Conservation (phyloP, 1,140 invertebrate species). For the Drosophila sp. region DNA sequence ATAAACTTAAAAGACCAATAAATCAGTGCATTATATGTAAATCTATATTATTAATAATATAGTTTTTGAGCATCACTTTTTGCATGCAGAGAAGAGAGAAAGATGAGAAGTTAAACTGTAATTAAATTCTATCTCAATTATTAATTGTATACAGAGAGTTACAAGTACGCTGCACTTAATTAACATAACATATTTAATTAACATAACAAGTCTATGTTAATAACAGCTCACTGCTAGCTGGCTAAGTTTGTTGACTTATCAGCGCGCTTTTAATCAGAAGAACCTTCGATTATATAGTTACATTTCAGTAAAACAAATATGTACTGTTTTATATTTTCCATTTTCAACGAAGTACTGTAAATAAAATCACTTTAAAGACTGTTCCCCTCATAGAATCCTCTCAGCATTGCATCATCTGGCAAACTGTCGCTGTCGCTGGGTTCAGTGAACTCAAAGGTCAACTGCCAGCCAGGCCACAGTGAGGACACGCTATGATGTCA, state of each 20-base stretch:
- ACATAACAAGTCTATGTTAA: background rate
- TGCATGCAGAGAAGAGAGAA: no score
- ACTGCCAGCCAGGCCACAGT: constrained; percentile 24
- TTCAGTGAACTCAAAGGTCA: constrained; percentile 76
- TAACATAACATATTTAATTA: background rate
- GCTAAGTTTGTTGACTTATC: background rate
- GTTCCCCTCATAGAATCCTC: background rate
- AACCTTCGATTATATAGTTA: no score
- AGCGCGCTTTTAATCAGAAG: background rate
- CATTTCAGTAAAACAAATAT: background rate
- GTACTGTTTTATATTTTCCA: no score
- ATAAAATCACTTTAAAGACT: background rate
- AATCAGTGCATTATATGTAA: no score
- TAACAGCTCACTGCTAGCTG: background rate
- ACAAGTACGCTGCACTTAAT: background rate
- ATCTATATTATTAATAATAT: no score
- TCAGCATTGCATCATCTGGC: constrained; percentile 61
- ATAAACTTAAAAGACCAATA: no score
- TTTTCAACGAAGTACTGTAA: no score
- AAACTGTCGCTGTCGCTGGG: constrained; percentile 20
- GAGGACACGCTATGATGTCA: constrained; percentile 59
- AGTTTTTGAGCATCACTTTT: no score
- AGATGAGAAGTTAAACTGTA: background rate
- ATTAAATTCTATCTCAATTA: background rate
- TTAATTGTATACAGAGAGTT: background rate